Conservation (phyloP, 1,140 invertebrate species). For the Platyscapa corneri region DNA sequence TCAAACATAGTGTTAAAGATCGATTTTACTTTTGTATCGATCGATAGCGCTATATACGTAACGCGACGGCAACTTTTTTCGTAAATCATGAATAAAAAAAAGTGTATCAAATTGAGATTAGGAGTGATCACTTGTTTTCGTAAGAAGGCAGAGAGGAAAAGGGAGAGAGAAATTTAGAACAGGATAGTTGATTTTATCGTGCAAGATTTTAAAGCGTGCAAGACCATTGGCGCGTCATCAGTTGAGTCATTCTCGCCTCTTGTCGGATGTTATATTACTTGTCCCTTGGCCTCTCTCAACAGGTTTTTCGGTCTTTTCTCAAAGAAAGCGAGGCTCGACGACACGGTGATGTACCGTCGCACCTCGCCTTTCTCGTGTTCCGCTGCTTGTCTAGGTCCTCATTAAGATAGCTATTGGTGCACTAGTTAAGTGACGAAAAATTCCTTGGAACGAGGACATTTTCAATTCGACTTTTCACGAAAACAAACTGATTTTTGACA, state of each 20-base stretch:
- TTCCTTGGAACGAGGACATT: neutral
- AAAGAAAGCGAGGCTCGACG: constrained; percentile 20
- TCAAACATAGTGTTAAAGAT: too few species aligned
- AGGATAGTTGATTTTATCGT: constrained; percentile 40
- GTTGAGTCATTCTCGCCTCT: constrained; percentile 17
- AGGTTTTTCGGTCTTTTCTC: constrained; percentile 34
- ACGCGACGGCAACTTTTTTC: too few species aligned
- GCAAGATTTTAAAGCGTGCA: constrained; percentile 32
- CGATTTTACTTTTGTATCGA: too few species aligned
- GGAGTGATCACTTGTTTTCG: too few species aligned
- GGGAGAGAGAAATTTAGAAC: constrained; percentile 16
- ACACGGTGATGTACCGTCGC: constrained; percentile 47
- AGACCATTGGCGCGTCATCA: constrained; percentile 10
- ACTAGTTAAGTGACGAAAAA: constrained; percentile 12
- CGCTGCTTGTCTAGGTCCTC: constrained; percentile 28
- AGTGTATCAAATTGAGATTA: too few species aligned
- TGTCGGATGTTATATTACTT: constrained; percentile 14
- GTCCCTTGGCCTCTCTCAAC: neutral
- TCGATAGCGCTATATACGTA: too few species aligned
- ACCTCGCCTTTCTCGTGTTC: constrained; percentile 34
- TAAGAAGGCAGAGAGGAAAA: neutral
- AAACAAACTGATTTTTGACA: constrained; percentile 26
- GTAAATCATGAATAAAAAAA: too few species aligned
- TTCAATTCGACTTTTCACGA: constrained; percentile 6
- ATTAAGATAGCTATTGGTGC: constrained; percentile 27